Evolutionary conservation across 2,113 vertebrate species (phyloP), one percentile per base, ranked within the genome.

Genomic region (Crotalus viridis): DNA sequence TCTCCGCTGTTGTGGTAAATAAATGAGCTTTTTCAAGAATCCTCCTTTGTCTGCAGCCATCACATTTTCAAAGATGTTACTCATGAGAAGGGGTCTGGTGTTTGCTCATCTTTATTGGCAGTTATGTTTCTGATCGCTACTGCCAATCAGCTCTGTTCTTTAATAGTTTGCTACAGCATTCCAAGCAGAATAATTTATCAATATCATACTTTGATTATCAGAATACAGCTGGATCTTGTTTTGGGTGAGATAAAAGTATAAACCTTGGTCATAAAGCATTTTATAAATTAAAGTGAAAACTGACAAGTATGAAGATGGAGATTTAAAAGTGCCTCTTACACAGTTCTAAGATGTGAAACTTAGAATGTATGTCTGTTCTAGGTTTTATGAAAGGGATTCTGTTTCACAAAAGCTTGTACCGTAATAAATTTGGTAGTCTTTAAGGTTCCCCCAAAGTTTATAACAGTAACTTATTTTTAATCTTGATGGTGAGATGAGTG

Each of bases 401-500:
- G 28, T 51, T 85, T 21, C 28, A 74, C 28, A 90, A 85, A 90
- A 26, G 10, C 28, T 43, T 39, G 22, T 4, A 22, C 28, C 15
- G 15, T 17, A 90, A 33, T 81, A 59, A 46, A 51, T 54, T 52
- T 87, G 48, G 26, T 52, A 10, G 24, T 52, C 39, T 46, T 89
- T 59, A 89, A 59, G 33, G 33, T 43, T 43, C 24, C 15, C 56
- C 21, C 5, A 85, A 90, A 85, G 81, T 74, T 43, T 39, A 90
- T 51, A 52, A 9, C 22, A 52, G 69, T 85, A 52, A 93, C 8
- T 91, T 28, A 28, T 91, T 95, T 94, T n/a, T 46, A 86, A 33
- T 46, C 33, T n/a, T 26, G 0, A 28, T 28, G 54, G 17, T 81
- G 3, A 33, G 17, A 56, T 21, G 86, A n/a, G 21, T 74, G 88